A percentile compares a stretch with the other conserved stretches of the same genome.
Evolutionary conservation across 2,888 invertebrate genomes (phyloP).

Genomic region (Baccha elongata): DNA sequence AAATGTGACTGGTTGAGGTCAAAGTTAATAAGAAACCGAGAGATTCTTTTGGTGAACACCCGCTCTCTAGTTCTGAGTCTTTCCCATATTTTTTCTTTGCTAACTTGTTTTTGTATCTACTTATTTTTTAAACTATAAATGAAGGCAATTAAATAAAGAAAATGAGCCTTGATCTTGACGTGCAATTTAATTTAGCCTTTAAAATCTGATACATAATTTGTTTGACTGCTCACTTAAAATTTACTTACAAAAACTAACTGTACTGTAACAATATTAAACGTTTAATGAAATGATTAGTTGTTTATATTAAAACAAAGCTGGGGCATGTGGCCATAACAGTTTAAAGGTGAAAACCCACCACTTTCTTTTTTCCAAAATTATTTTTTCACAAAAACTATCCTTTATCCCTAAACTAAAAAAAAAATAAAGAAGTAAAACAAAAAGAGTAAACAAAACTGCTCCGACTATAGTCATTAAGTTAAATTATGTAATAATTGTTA

Average conservation of each 20-base stretch:
- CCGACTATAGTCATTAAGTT: slow-evolving; percentile 73
- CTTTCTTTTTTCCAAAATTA: slow-evolving; percentile 47
- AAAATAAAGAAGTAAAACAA: slow-evolving; percentile 23
- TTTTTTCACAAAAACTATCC: slow-evolving; percentile 49
- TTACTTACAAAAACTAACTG: no score
- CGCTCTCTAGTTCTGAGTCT: not conserved
- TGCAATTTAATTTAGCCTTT: slow-evolving; percentile 56
- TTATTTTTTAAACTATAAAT: slow-evolving; percentile 35
- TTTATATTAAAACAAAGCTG: not conserved
- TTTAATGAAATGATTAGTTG: not conserved
- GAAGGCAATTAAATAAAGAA: slow-evolving; percentile 24
- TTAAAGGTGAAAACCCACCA: slow-evolving; percentile 29
- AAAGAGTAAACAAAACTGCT: slow-evolving; percentile 51
- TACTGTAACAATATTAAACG: not conserved
- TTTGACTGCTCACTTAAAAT: slow-evolving; percentile 36
- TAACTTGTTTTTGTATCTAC: not conserved
- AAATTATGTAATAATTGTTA: slow-evolving; percentile 72
- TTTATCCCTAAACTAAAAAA: slow-evolving; percentile 18
- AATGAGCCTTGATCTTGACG: slow-evolving; percentile 31
- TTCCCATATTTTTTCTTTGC: no score
- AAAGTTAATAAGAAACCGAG: not conserved
- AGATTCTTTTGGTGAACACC: no score
- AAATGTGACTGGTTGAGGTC: not conserved
- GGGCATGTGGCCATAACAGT: not conserved
- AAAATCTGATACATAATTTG: not conserved